Evolutionary conservation across 2,113 vertebrate species (phyloP).

Genomic region (Naja naja): DNA sequence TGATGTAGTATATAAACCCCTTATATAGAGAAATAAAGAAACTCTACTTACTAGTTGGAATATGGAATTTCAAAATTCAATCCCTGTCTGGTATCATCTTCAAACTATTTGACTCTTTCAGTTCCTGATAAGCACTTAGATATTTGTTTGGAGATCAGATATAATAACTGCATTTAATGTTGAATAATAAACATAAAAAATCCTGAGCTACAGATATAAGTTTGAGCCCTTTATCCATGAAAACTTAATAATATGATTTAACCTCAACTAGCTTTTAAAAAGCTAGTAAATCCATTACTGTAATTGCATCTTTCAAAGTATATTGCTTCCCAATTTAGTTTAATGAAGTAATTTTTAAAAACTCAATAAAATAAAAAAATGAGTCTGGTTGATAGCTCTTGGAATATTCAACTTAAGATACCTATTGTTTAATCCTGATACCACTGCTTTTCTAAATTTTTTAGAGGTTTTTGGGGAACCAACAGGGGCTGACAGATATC

Average conservation of each 20-base stretch:
- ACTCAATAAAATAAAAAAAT: neutral
- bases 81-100: neutral
- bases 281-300: neutral
- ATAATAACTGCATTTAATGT: neutral
- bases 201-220: neutral
- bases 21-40: neutral
- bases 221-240: neutral
- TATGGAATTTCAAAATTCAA: neutral
- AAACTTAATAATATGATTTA: neutral
- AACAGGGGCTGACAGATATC: neutral
- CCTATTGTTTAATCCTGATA: neutral
- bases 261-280: neutral
- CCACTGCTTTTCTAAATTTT: neutral
- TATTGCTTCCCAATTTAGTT: neutral
- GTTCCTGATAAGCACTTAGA: neutral
- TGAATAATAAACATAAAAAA: neutral
- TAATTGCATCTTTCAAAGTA: neutral
- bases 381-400: neutral
- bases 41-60: neutral
- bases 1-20: neutral
- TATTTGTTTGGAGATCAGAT: neutral
- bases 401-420: neutral
- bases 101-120: neutral
- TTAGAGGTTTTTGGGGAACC: neutral
- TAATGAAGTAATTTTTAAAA: neutral